Percentiles rank a stretch among this genome's conserved stretches.
Evolutionary conservation across 1,140 invertebrate species (phyloP).

Genomic region (Sitodiplosis mosellana): DNA sequence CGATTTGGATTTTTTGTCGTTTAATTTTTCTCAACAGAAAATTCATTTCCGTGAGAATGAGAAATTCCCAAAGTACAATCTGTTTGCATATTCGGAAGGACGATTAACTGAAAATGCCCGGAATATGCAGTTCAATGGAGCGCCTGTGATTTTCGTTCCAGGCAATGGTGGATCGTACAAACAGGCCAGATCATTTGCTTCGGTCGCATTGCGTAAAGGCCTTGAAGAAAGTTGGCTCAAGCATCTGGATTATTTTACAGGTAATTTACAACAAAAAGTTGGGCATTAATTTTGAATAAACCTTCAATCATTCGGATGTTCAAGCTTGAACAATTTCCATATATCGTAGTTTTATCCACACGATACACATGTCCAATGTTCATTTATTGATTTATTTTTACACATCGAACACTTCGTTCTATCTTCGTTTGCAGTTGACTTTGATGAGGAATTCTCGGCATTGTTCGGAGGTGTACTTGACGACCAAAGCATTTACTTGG

Average conservation of each 20-base stretch:
- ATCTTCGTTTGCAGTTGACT: conserved; percentile 38
- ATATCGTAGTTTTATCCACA: too few relatives aligned
- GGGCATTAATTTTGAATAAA: neutral
- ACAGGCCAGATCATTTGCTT: conserved; percentile 77
- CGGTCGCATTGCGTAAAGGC: conserved; percentile 66
- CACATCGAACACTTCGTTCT: neutral
- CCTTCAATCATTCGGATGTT: too few relatives aligned
- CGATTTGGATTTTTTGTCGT: too few relatives aligned
- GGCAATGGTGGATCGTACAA: conserved; percentile 84
- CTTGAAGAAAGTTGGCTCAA: conserved; percentile 17
- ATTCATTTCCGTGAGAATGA: conserved; percentile 39
- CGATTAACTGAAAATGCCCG: conserved; percentile 43
- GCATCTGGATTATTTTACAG: conserved; percentile 78
- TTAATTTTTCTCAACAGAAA: conserved; percentile 33
- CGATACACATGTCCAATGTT: too few relatives aligned
- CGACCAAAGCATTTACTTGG: conserved; percentile 59
- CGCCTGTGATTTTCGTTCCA: conserved; percentile 82
- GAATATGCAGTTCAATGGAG: conserved; percentile 57
- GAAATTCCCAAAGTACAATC: conserved; percentile 52
- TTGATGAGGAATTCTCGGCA: conserved; percentile 63
- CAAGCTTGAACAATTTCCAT: too few relatives aligned
- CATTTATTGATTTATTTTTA: too few relatives aligned
- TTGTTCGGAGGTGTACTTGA: conserved; percentile 58
- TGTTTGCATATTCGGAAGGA: conserved; percentile 86
- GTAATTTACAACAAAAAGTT: conserved; percentile 11